A percentile compares a stretch with the other conserved stretches of the same genome.
Evolutionary conservation across 2,888 invertebrate species (phyloP).

Genomic region (Smittia aterrima): DNA sequence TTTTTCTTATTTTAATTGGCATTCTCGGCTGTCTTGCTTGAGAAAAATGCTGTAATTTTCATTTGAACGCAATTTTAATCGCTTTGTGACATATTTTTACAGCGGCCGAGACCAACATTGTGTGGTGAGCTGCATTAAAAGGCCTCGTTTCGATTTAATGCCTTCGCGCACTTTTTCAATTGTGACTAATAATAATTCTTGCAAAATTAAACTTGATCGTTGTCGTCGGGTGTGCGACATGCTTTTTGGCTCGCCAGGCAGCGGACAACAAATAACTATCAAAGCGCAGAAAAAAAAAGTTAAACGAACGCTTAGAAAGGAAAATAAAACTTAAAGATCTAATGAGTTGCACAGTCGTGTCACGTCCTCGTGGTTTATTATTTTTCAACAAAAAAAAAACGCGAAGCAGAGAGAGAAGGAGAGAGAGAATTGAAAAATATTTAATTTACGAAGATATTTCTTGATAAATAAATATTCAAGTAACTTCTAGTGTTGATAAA

Average conservation of each 20-base stretch:
- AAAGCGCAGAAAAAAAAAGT: neutral
- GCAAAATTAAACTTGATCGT: slow-evolving; percentile 7
- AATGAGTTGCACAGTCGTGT: slow-evolving; percentile 14
- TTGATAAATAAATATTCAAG: too few species aligned
- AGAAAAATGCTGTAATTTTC: neutral
- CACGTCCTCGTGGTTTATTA: slow-evolving; percentile 24
- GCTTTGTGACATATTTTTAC: neutral
- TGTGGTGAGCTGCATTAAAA: neutral
- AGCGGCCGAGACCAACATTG: neutral
- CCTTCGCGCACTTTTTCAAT: neutral
- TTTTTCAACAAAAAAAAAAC: slow-evolving; percentile 7
- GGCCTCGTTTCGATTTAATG: neutral
- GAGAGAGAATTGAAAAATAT: neutral
- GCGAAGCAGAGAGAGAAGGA: neutral
- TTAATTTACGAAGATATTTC: too few species aligned
- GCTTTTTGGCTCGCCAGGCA: neutral
- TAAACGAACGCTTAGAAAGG: neutral
- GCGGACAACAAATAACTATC: neutral
- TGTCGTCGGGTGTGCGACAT: neutral
- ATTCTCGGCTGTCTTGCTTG: neutral
- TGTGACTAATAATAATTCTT: slow-evolving; percentile 24
- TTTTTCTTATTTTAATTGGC: slow-evolving; percentile 2
- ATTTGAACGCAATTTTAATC: slow-evolving; percentile 6
- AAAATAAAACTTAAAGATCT: slow-evolving; percentile 1
- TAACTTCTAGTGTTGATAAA: too few species aligned